phyloP scores from a whole-genome alignment of 1,140 invertebrate species.

The Idris sp. region DNA sequence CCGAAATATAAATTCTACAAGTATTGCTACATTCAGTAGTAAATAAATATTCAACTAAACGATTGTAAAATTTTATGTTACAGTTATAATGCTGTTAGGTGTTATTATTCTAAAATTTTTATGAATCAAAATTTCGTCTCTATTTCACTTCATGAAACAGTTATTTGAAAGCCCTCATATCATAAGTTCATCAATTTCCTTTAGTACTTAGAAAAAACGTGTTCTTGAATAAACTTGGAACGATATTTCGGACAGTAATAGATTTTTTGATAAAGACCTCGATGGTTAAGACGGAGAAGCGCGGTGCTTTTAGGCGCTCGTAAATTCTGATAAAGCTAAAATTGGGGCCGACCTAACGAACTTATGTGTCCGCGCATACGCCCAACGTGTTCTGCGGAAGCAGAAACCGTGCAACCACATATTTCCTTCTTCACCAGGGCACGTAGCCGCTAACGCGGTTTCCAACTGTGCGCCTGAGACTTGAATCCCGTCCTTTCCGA shows the following conservation, averaged over 20 bases:
- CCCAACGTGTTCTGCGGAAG: slow-evolving; percentile 47
- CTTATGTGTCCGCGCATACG: slow-evolving; percentile 68
- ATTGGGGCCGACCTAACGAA: slow-evolving; percentile 71
- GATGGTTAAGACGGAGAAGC: slow-evolving; percentile 58
- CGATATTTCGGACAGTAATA: slow-evolving; percentile 49
- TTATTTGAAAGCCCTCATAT: neutral
- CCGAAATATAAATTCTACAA: slow-evolving; percentile 28
- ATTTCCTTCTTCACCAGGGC: slow-evolving; percentile 62
- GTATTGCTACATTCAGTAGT: too few relatives aligned
- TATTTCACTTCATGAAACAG: too few relatives aligned
- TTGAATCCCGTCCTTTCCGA: slow-evolving; percentile 53
- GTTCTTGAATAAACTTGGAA: slow-evolving; percentile 16
- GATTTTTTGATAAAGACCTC: slow-evolving; percentile 60
- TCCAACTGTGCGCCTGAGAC: slow-evolving; percentile 63
- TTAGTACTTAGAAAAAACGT: slow-evolving; percentile 19
- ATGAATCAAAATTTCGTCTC: too few relatives aligned
- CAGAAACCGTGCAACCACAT: slow-evolving; percentile 61
- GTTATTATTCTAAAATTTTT: too few relatives aligned
- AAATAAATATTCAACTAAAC: too few relatives aligned
- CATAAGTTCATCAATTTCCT: slow-evolving; percentile 13
- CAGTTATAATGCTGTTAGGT: too few relatives aligned
- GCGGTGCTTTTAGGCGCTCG: slow-evolving; percentile 68
- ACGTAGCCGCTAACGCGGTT: slow-evolving; percentile 61
- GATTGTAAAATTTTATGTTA: too few relatives aligned
- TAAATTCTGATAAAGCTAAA: slow-evolving; percentile 71